Evolutionary conservation across 1,140 invertebrate genomes (phyloP).

Genomic region (Copidosoma floridanum): DNA sequence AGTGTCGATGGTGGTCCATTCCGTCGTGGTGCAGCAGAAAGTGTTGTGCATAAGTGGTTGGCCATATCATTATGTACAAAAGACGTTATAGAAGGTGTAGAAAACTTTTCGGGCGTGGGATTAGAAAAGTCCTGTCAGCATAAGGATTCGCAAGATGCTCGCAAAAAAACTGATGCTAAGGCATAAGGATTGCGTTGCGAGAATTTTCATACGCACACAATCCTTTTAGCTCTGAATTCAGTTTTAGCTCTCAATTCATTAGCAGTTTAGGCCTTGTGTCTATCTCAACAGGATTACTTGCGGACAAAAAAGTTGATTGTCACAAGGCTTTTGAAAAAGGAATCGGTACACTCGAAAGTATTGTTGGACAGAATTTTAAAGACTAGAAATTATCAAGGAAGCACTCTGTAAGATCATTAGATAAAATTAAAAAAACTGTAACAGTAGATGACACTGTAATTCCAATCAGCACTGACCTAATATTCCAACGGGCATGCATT

Average conservation of each 20-base stretch:
- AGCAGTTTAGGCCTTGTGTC: too few species aligned
- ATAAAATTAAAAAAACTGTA: constrained; percentile 22
- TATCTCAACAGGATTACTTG: constrained; percentile 27
- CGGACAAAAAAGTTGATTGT: constrained; percentile 26
- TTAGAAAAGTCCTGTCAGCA: too few species aligned
- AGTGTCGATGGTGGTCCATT: constrained; percentile 40
- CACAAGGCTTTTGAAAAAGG: constrained; percentile 22
- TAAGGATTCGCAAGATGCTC: constrained; percentile 33
- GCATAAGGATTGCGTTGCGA: too few species aligned
- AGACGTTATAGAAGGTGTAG: constrained; percentile 40
- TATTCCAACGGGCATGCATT: too few species aligned
- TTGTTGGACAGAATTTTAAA: background rate
- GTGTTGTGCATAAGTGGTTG: constrained; percentile 32
- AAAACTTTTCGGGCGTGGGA: constrained; percentile 28
- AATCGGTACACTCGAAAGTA: background rate
- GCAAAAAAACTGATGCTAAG: too few species aligned
- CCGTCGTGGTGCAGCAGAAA: constrained; percentile 32
- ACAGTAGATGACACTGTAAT: constrained; percentile 28
- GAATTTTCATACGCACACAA: constrained; percentile 31
- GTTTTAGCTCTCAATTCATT: too few species aligned
- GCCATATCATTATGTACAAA: constrained; percentile 24
- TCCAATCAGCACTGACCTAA: too few species aligned
- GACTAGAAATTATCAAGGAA: constrained; percentile 22
- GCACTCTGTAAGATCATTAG: constrained; percentile 18
- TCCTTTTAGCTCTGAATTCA: constrained; percentile 18